Percentiles rank a stretch among this genome's conserved stretches.
These are phyloP conservation scores for Yasuhikotakia modesta DNA, from an alignment of 2,797 vertebrate species.

Conservation along the genomic window DNA sequence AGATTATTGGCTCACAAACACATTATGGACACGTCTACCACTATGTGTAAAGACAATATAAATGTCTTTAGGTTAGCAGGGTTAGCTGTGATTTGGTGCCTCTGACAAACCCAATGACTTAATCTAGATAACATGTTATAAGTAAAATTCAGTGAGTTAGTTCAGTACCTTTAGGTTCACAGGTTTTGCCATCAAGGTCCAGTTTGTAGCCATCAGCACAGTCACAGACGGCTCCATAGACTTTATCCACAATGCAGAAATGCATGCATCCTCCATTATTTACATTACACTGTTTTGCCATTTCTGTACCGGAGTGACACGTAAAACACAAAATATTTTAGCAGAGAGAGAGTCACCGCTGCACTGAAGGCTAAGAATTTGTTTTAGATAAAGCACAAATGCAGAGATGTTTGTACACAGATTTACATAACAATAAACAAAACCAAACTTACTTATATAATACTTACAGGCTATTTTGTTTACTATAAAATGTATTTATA, in stretches of 20 bases:
- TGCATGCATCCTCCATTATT: conserved; percentile 91
- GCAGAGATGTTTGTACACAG: neutral
- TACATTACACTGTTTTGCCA: conserved; percentile 69
- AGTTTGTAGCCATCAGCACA: conserved; percentile 85
- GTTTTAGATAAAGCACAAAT: neutral
- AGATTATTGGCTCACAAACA: neutral
- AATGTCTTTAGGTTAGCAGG: neutral
- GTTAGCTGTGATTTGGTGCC: neutral
- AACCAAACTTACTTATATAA: no score
- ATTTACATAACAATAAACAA: neutral
- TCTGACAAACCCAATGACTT: neutral
- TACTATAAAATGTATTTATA: no score
- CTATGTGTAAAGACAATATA: no score
- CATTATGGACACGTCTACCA: neutral
- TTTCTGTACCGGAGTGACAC: conserved; percentile 65
- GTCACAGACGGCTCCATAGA: conserved; percentile 71
- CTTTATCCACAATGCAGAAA: conserved; percentile 76
- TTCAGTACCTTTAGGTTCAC: conserved; percentile 79
- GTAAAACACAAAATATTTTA: neutral
- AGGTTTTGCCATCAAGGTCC: conserved; percentile 75
- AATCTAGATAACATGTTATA: neutral
- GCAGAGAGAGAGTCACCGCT: neutral
- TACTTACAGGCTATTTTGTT: no score
- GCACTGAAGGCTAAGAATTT: neutral
- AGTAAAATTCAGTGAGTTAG: neutral